Conservation (phyloP, 2,797 vertebrate genomes). For the Sebastes wilsoni region DNA sequence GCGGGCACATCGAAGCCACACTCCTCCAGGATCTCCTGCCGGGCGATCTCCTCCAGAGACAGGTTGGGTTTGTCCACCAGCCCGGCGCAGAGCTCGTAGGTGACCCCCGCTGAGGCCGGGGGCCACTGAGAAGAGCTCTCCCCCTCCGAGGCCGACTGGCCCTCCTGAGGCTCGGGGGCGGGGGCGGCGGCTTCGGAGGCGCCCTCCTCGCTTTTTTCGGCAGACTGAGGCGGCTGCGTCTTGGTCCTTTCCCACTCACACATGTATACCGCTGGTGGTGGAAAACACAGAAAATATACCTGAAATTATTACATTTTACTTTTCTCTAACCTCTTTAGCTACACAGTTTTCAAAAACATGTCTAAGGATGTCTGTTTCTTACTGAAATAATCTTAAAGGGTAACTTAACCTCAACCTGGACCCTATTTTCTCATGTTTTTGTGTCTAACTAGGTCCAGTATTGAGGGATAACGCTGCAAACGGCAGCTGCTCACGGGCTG, state of each 20-base stretch:
- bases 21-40: slow-evolving; percentile 92
- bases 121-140: slow-evolving; percentile 72
- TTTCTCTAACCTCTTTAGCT: neutral
- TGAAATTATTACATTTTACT: neutral
- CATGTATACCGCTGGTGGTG: slow-evolving; percentile 89
- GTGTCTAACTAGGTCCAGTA: no score
- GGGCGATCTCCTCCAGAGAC: slow-evolving; percentile 91
- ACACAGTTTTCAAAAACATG: neutral
- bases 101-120: slow-evolving; percentile 86
- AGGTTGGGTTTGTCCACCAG: slow-evolving; percentile 92
- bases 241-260: slow-evolving; percentile 87
- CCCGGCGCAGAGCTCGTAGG: slow-evolving; percentile 93
- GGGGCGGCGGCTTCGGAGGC: slow-evolving; percentile 24
- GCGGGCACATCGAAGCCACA: slow-evolving; percentile 88
- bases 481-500: no score
- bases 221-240: slow-evolving; percentile 73
- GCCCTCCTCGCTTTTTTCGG: slow-evolving; percentile 70
- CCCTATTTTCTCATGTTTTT: no score
- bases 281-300: neutral
- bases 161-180: slow-evolving; percentile 64
- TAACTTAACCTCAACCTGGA: no score
- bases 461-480: no score
- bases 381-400: no score
- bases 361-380: no score
- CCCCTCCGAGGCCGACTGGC: slow-evolving; percentile 60